phyloP scores from a whole-genome alignment of 30 jellyfish, hydroid and myxozoan genomes.

The Pseudorhiza aurosa region DNA sequence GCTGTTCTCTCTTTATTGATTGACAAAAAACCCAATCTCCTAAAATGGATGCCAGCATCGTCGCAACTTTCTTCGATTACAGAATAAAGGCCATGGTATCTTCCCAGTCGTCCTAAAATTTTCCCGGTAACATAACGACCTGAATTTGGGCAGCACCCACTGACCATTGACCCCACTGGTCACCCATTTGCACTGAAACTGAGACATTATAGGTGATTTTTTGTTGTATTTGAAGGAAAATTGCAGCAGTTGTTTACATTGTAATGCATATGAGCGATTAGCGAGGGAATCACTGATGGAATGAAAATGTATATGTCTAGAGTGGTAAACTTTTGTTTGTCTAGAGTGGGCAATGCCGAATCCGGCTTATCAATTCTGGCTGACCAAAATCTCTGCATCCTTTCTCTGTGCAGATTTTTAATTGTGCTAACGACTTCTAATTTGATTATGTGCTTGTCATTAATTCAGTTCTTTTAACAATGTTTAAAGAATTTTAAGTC shows the following conservation, averaged over 20 bases:
- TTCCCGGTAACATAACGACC: no score
- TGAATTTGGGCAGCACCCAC: not conserved
- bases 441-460: not conserved
- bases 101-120: no score
- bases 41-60: no score
- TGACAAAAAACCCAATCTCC: no score
- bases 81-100: no score
- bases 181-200: not conserved
- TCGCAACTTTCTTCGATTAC: no score
- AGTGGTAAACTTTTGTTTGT: constrained; percentile 29
- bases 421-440: not conserved
- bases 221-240: constrained; percentile 8
- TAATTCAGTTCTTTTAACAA: not conserved
- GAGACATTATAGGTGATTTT: constrained; percentile 2
- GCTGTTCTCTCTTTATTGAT: no score
- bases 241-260: constrained; percentile 18
- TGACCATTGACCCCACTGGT: not conserved
- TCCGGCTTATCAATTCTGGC: constrained; percentile 13
- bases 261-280: constrained; percentile 3
- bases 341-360: constrained; percentile 43
- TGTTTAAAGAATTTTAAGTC: no score
- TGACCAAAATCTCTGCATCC: constrained; percentile 17
- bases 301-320: constrained; percentile 9
- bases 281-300: constrained; percentile 1
- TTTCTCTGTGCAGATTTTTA: not conserved